Base-by-base conservation (phyloP, 2,888 invertebrate genomes). In the Cantharis rustica region DNA sequence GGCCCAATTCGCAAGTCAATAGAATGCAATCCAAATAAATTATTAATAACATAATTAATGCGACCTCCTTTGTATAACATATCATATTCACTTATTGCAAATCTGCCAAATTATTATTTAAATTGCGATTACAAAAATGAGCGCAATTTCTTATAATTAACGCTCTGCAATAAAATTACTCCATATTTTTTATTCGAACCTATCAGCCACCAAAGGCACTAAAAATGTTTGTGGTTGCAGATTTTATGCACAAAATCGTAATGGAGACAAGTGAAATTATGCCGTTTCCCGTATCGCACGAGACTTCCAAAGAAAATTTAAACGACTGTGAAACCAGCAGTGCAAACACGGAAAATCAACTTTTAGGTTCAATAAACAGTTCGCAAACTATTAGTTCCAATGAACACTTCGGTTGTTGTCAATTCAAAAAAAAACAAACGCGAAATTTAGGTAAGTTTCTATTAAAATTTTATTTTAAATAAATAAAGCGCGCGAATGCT, bases 281-380 rank as follows among this genome's bases (percentile, higher is more conserved):
- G 9, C 63, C 72, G 61, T 76, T 72, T 66, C 76, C 76, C n/a
- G 72, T 64, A 20, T 31, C 27, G 11, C 11, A 20, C 13, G 64
- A 66, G 13, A 66, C n/a, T 20, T 61, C 16, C 13, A 62, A 23
- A 13, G 71, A 68, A 16, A 15, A n/a, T 5, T 17, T 70, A 0
- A 70, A 69, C 10, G 82, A 81, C 23, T 75, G 79, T 47, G 82
- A 80, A 26, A 73, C 78, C 9, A 80, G 77, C n/a, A 81, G 78
- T 15, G 80, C 79, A 2, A 82, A 79, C 66, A 83, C 82, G 0
- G 82, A 81, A 66, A 80, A 81, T 61, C 76, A 75, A 26, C 69
- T 83, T n/a, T 70, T 83, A 3, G 76, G 75, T 47, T 80, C 82
- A 10, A 78, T 75, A 61, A 78, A 73, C 20, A 82, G 81, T 70